Evolutionary conservation across 2,797 vertebrate genomes (phyloP).

Genomic region (Rhinatrema bivittatum): DNA sequence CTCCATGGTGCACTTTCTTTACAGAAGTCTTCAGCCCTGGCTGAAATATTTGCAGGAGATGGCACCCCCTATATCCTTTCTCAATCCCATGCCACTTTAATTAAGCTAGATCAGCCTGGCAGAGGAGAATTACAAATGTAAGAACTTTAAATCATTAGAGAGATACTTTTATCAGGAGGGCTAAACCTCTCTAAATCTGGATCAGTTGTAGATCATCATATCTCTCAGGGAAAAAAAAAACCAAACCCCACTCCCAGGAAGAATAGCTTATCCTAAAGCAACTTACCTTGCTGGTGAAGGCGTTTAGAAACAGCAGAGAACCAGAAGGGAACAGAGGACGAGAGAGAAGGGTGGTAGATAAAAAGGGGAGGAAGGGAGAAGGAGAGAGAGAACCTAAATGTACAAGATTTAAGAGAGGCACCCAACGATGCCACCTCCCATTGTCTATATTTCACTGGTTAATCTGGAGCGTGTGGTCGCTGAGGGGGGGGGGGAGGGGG

Average conservation of each 20-base stretch:
- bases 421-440: slow-evolving; percentile 20
- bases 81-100: slow-evolving; percentile 8
- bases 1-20: too few species aligned
- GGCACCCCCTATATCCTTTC: neutral
- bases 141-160: slow-evolving; percentile 39
- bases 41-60: neutral
- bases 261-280: neutral
- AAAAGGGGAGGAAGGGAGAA: neutral
- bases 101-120: slow-evolving; percentile 18
- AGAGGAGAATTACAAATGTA: slow-evolving; percentile 27
- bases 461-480: slow-evolving; percentile 20
- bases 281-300: slow-evolving; percentile 1
- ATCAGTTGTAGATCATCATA: slow-evolving; percentile 23
- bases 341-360: neutral
- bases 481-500: neutral
- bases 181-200: slow-evolving; percentile 35
- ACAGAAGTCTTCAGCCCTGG: too few species aligned
- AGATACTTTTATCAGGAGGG: slow-evolving; percentile 36
- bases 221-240: slow-evolving; percentile 10
- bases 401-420: slow-evolving; percentile 14
- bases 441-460: slow-evolving; percentile 26
- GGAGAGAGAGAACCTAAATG: neutral
- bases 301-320: neutral
- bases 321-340: neutral
- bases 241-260: too few species aligned